Base-by-base conservation (phyloP, 1,140 invertebrate genomes). In the Nixonia krombeini region DNA sequence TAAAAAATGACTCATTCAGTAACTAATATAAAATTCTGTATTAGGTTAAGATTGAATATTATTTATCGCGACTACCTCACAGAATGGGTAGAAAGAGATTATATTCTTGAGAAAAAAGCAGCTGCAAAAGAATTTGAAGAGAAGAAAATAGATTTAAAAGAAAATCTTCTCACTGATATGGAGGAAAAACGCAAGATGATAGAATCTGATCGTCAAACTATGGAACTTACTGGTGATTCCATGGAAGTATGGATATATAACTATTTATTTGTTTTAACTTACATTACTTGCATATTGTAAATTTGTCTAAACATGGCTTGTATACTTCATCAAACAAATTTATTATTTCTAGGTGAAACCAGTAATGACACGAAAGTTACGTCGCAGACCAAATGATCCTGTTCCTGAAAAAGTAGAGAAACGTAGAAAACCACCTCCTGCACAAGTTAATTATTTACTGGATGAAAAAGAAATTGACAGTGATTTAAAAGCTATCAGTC, bases 91-190 rank as follows among this genome's bases (percentile, higher is more conserved):
- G 95, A 98, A 75, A 87, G 90, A 57, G 96, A 98, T 72, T 98
- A 94, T 76, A 86, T 92, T 58, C 88, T 90, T 23, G 97, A 98
- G 78, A 95, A 95, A 79, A 93, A 93, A 82, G 90, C 92, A 17
- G 93, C 95, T 1, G 90, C 88, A 0, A 93, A 94, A 82, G 96
- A 98, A 73, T 96, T 96, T 88, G 95, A 98, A 81, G 96, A 98
- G 70, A 97, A 98, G 78, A 96, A 96, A 79, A 88, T 94, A 66
- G 96, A 98, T 78, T 84, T 99, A 7, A 91, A 92, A 74, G 96
- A 98, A 80, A 96, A 91, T 85, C 80, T 99, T 9, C 87, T 98
- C 7, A 88, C 90, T 25, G 96, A 98, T 78, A 91, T 98, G 79
- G 96, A 98, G 79, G 96, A 98, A 61, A 97, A 97, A 74, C 88